Evolutionary conservation across 2,888 invertebrate species (phyloP).

Genomic region (Tinea trinotella): DNA sequence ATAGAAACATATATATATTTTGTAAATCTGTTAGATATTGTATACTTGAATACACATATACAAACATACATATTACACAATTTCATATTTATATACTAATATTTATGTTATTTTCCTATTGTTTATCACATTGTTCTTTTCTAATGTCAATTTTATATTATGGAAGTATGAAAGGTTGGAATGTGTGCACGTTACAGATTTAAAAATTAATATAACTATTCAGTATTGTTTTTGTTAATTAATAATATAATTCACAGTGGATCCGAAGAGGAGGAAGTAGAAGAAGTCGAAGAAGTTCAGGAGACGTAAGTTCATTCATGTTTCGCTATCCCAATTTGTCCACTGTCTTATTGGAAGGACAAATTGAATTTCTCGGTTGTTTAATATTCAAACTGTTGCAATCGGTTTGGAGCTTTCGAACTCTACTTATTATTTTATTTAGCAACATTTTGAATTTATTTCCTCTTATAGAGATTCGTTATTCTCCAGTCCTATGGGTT

Average conservation of each 20-base stretch:
- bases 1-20: neutral
- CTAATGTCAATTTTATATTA: no score
- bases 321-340: no score
- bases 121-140: neutral
- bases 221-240: slow-evolving; percentile 27
- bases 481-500: no score
- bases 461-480: no score
- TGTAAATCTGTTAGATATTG: no score
- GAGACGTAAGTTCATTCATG: slow-evolving; percentile 78
- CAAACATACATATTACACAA: neutral
- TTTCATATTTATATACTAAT: slow-evolving; percentile 5
- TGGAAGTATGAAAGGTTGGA: no score
- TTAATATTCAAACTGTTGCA: no score
- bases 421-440: slow-evolving; percentile 34
- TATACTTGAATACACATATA: no score
- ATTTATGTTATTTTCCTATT: neutral
- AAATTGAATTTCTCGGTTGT: no score
- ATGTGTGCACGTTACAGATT: neutral
- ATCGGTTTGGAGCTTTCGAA: no score
- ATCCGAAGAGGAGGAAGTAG: slow-evolving; percentile 82
- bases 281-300: slow-evolving; percentile 84
- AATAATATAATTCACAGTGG: slow-evolving; percentile 55
- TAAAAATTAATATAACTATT: slow-evolving; percentile 21
- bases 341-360: no score
- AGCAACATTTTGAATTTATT: no score